phyloP scores from a whole-genome alignment of 2,888 invertebrate species.

The Pseudolycoriella hygida region DNA sequence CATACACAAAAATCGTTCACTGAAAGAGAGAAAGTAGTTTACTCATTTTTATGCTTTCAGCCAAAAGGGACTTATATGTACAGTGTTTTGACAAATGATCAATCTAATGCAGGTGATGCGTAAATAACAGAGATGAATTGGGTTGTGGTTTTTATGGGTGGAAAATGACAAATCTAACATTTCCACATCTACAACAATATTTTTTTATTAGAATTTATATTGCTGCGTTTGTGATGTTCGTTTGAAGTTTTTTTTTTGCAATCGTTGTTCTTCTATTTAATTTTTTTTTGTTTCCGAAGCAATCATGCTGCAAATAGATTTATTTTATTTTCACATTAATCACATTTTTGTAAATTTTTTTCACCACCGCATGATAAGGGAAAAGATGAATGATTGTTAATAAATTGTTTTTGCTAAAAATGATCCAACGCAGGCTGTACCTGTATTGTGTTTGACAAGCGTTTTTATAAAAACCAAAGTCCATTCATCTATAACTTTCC shows the following conservation, averaged over 20 bases:
- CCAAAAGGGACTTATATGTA: not conserved
- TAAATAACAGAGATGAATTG: conserved; percentile 6
- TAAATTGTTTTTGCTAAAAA: too few relatives aligned
- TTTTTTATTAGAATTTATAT: not conserved
- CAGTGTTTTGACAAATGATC: conserved; percentile 7
- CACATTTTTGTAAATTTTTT: not conserved
- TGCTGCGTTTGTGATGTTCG: too few relatives aligned
- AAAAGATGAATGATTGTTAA: too few relatives aligned
- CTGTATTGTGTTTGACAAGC: too few relatives aligned
- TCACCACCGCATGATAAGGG: too few relatives aligned
- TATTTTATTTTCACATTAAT: not conserved
- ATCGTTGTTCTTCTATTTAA: too few relatives aligned
- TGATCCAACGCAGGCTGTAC: too few relatives aligned
- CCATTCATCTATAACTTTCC: too few relatives aligned
- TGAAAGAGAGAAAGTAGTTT: too few relatives aligned
- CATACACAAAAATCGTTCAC: too few relatives aligned
- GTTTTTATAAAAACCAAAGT: too few relatives aligned
- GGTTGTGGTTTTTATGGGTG: not conserved
- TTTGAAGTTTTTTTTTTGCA: not conserved
- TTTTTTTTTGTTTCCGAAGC: not conserved
- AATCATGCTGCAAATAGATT: conserved; percentile 1
- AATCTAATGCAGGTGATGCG: conserved; percentile 8
- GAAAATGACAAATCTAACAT: not conserved
- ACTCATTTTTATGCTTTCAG: too few relatives aligned
- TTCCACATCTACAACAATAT: not conserved